Evolutionary conservation across 2,888 invertebrate species (phyloP).

Genomic region (Drosophila algonquin): DNA sequence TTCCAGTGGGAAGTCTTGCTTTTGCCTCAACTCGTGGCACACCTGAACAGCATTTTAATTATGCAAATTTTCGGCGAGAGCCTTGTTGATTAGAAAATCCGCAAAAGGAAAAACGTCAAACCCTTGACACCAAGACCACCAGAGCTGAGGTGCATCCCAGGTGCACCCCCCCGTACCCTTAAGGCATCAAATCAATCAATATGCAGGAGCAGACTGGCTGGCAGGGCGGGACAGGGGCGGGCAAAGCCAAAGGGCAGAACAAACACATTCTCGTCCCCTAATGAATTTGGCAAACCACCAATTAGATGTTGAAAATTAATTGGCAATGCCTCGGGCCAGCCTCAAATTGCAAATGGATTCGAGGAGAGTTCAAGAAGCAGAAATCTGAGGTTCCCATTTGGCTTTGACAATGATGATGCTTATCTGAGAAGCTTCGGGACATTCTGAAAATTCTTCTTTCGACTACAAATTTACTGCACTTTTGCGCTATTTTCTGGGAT

Average conservation of each 20-base stretch:
- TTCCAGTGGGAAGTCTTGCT: background rate
- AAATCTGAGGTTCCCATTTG: conserved; percentile 1
- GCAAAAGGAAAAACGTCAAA: conserved; percentile 35
- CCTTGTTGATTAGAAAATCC: conserved; percentile 76
- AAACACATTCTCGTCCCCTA: conserved; percentile 40
- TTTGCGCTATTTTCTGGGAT: conserved; percentile 42
- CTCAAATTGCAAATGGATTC: conserved; percentile 9
- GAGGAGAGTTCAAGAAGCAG: background rate
- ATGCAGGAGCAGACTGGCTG: conserved; percentile 23
- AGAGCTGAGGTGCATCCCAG: conserved; percentile 8
- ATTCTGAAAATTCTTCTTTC: conserved; percentile 6
- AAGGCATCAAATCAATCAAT: conserved; percentile 75
- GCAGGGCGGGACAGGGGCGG: background rate
- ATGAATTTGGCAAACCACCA: conserved; percentile 73
- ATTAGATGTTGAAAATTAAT: conserved; percentile 74
- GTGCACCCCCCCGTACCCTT: conserved; percentile 18
- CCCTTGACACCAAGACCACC: conserved; percentile 36
- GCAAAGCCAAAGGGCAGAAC: conserved; percentile 7
- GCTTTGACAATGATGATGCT: background rate
- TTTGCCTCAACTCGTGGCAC: conserved; percentile 4
- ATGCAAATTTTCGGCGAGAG: conserved; percentile 68
- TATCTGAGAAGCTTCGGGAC: background rate
- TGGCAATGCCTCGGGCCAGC: conserved; percentile 51
- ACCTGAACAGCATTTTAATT: conserved; percentile 71
- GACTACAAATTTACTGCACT: conserved; percentile 47